A percentile compares a stretch with the other conserved stretches of the same genome.
Conservation (phyloP, 2,797 vertebrate genomes). For the Karalla daura region DNA sequence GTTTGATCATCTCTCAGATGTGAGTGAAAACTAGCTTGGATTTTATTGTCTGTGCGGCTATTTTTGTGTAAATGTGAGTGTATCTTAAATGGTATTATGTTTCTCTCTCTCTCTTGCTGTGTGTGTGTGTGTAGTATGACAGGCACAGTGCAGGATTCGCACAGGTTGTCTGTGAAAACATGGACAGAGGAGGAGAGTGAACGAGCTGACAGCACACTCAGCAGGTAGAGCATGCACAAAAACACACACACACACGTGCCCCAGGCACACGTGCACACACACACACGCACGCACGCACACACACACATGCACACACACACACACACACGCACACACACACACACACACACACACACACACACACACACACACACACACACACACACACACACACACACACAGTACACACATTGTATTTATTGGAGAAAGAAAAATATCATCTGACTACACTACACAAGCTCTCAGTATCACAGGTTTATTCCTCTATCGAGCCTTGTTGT, state of each 20-base stretch:
- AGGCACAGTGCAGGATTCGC: slow-evolving; percentile 70
- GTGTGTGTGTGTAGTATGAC: slow-evolving; percentile 73
- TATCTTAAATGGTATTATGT: neutral
- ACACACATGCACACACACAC: neutral
- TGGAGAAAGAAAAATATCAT: too few species aligned
- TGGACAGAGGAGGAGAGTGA: slow-evolving; percentile 77
- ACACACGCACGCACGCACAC: slow-evolving; percentile 16
- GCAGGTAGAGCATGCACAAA: slow-evolving; percentile 70
- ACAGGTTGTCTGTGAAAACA: slow-evolving; percentile 73
- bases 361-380: too few species aligned
- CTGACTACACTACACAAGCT: too few species aligned
- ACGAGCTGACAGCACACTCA: slow-evolving; percentile 65
- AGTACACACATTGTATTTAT: too few species aligned
- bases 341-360: too few species aligned
- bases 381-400: too few species aligned
- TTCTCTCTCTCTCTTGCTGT: slow-evolving; percentile 3
- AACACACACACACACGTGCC: too few species aligned
- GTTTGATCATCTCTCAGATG: neutral
- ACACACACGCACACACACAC: too few species aligned
- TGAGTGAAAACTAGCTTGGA: neutral
- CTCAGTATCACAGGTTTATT: too few species aligned
- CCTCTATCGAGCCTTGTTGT: too few species aligned
- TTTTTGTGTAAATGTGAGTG: neutral
- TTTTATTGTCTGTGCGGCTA: neutral
- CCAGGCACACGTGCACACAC: too few species aligned